Conservation (phyloP, 2,797 vertebrate species). For the Hypotaenidia okinawae region DNA sequence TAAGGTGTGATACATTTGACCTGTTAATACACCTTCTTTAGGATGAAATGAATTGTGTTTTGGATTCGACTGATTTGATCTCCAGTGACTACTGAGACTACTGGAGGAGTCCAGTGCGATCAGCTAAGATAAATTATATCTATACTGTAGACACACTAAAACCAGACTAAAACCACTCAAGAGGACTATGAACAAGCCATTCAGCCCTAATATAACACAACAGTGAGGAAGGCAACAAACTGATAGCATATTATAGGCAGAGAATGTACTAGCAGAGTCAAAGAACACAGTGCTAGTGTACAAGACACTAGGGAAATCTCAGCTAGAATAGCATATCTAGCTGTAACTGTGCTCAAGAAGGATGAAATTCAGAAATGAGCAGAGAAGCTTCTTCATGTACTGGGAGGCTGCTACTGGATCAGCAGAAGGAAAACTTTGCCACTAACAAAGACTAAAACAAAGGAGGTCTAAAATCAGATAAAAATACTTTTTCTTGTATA, state of each 20-base stretch:
- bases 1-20: not conserved
- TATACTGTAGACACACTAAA: not conserved
- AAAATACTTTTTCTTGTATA: not conserved
- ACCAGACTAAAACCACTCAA: not conserved
- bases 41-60: not conserved
- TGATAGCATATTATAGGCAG: not conserved
- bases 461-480: not conserved
- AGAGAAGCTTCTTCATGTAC: not conserved
- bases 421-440: not conserved
- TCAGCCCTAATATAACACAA: not conserved
- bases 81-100: not conserved
- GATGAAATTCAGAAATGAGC: not conserved
- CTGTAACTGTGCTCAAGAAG: not conserved
- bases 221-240: not conserved
- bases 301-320: not conserved
- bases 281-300: not conserved
- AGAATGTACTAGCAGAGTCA: not conserved
- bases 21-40: not conserved
- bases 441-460: not conserved
- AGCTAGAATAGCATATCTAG: not conserved
- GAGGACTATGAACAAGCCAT: not conserved
- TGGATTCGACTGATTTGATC: not conserved
- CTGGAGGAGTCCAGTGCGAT: accelerated
- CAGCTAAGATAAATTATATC: not conserved
- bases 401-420: not conserved